Evolutionary conservation across 2,113 vertebrate species (phyloP), one percentile per base, ranked within the genome.

Genomic region (Lates calcarifer): DNA sequence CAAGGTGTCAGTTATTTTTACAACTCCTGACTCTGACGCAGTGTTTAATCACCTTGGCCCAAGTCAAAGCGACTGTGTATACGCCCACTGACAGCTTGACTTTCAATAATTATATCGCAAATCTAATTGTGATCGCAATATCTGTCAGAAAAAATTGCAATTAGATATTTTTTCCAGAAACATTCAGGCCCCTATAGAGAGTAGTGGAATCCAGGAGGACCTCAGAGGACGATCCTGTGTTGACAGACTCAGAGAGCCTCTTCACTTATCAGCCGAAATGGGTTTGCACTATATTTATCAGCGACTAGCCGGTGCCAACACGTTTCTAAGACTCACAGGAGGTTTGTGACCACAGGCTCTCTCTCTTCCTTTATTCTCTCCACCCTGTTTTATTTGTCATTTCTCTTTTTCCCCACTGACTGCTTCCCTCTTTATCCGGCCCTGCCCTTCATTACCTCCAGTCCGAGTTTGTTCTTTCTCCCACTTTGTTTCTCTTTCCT

Each of bases 251-350:
- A 64, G 14, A 62, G 45, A 62, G 55, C 31, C 72, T 29, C 41
- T 55, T 43, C 18, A 49, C 11, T 66, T 65, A 66, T 73, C 74
- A 83, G 68, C 3, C 60, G 4, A 58, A 43, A 74, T 56, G 45
- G 43, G 1, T 56, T 74, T 35, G 17, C 22, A 12, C 37, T 35
- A 8, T 74, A 57, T 63, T 88, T 68, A 57, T 45, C 66, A 45
- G 47, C 0, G 13, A 63, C 61, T 51, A 5, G 2, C 37, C 0
- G 60, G 65, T 61, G 29, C 74, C 77, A 35, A 37, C 51, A 15
- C 10, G 58, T 69, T 70, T 29, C 26, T 28, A 24, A 29, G 15
- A 37, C 24, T 58, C 58, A 1, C 29, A 61, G 61, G 62, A 83
- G 35, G 63, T 78, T 47, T 53, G 33, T 10, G 22, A 33, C 29